Percentiles rank a stretch among this genome's conserved stretches.
Conservation (phyloP, 1,140 invertebrate genomes). For the Pemphigus obesinymphae region DNA sequence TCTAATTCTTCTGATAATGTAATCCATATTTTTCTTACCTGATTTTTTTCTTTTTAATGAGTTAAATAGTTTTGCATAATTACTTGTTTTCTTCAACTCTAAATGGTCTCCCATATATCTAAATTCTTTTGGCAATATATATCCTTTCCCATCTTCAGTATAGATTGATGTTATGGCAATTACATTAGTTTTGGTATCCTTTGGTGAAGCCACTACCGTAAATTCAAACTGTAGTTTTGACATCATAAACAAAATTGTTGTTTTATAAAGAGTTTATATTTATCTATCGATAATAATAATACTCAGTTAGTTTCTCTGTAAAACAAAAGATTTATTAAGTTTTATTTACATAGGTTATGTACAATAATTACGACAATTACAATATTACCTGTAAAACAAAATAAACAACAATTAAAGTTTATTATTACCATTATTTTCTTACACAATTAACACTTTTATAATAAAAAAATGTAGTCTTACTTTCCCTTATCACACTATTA, state of each 20-base stretch:
- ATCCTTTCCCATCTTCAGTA: not conserved
- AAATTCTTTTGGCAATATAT: not conserved
- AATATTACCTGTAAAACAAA: too few species aligned
- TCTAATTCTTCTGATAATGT: not conserved
- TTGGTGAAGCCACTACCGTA: not conserved
- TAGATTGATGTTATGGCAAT: not conserved
- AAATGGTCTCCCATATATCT: not conserved
- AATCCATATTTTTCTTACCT: not conserved
- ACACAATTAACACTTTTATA: too few species aligned
- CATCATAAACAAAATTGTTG: slow-evolving; percentile 23
- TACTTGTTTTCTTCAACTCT: not conserved
- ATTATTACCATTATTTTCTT: too few species aligned
- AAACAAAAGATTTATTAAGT: too few species aligned
- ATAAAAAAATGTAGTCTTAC: too few species aligned
- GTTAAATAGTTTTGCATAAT: not conserved
- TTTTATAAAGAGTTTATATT: too few species aligned
- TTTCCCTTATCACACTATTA: too few species aligned
- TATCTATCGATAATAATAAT: too few species aligned
- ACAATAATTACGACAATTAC: too few species aligned
- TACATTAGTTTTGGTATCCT: slow-evolving; percentile 2
- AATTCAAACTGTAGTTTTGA: slow-evolving; percentile 10
- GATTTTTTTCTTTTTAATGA: slow-evolving; percentile 7
- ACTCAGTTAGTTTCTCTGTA: too few species aligned
- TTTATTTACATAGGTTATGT: too few species aligned
- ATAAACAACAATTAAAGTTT: too few species aligned